phyloP scores from a whole-genome alignment of 2,797 vertebrate genomes.

The Masticophis lateralis region DNA sequence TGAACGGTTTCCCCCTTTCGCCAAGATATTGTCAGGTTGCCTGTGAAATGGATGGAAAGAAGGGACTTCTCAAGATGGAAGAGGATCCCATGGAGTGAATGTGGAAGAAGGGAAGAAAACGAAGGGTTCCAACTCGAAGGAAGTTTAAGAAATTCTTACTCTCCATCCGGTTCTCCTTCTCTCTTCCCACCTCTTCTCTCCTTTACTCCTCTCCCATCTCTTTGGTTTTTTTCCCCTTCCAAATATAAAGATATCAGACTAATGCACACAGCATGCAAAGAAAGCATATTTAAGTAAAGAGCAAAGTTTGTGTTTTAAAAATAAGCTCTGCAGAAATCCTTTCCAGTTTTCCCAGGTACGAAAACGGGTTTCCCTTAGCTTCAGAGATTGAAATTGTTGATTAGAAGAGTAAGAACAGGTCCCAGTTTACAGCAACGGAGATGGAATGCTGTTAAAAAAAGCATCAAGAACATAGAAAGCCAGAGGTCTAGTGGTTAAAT shows the following conservation, averaged over 20 bases:
- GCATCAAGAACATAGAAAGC: background rate
- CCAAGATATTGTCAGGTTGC: background rate
- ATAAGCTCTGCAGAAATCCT: background rate
- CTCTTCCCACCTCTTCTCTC: background rate
- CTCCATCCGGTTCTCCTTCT: background rate
- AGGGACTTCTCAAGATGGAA: background rate
- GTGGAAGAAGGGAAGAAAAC: background rate
- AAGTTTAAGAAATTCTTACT: background rate
- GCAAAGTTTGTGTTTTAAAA: background rate
- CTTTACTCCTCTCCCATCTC: background rate
- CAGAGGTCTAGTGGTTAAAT: background rate
- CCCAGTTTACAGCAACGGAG: no score
- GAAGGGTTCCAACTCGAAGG: background rate
- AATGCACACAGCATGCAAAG: background rate
- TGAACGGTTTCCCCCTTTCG: background rate
- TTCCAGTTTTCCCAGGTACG: background rate
- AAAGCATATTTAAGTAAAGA: background rate
- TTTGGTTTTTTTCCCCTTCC: background rate
- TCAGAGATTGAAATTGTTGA: background rate
- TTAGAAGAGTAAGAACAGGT: background rate
- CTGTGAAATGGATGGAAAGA: background rate
- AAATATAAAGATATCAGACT: background rate
- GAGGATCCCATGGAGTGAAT: background rate
- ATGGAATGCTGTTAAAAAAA: background rate
- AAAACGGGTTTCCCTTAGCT: background rate